Base-by-base conservation (phyloP, 2,113 vertebrate genomes). In the Pomatorhinus ruficollis region DNA sequence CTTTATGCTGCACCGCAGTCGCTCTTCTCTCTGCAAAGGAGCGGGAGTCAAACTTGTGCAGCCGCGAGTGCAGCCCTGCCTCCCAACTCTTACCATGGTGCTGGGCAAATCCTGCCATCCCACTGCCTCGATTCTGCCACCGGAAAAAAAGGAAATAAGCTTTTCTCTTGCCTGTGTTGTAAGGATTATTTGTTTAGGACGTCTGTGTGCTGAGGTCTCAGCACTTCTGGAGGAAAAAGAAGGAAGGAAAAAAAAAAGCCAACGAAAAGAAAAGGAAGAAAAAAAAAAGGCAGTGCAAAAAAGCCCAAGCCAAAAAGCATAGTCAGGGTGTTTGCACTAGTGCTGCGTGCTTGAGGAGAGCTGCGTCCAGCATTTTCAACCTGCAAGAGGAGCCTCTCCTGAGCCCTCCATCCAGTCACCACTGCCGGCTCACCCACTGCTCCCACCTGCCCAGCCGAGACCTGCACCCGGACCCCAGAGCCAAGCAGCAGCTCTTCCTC, bases 61-160 rank as follows among this genome's bases (percentile, higher is more conserved):
- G 94, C 64, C 33, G 13, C 3, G 3, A 79, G 76, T 6, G 47
- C 88, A 93, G 72, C 47, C 82, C 49, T 94, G 79, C 92, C 90
- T 94, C 93, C 83, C 86, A 93, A 13, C 93, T 96, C 96, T 94
- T 95, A 93, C 96, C 92, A 92, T 77, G 61, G 45, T 77, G 93
- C n/a, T 64, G 88, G 79, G 92, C 61, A 96, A 88, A 86, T 95
- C 79, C 88, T 90, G 93, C 83, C 93, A 96, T 95, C 90, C 81
- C 57, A 81, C 90, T 88, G 92, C 76, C 88, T 96, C 23, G 25
- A 47, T 68, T 80, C 90, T 86, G 94, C 54, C 95, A 95, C 74
- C 6, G 4, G 78, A 40, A 93, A 81, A 93, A 94, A 59, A 7
- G 10, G 39, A 90, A 93, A 63, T 54, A 49, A 83, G 69, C 37